Base-by-base conservation (phyloP, 2,113 vertebrate species). In the Ovibos moschatus region DNA sequence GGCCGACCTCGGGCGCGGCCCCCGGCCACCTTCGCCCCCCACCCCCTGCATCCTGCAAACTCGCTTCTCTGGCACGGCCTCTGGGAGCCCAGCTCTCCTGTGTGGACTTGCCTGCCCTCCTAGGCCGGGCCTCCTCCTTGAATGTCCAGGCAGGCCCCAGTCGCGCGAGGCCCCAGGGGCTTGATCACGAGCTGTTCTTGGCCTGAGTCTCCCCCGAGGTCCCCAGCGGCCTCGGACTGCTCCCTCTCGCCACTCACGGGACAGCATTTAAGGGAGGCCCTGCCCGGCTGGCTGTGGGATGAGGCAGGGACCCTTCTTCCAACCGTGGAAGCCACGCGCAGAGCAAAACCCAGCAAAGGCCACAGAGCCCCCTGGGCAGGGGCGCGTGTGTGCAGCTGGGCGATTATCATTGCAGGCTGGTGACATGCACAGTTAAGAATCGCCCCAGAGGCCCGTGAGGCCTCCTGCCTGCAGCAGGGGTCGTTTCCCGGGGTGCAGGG, bases 261-360 rank as follows among this genome's bases (percentile, higher is more conserved):
- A 30, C n/a, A 78, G 55, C 17, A 67, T n/a, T 36, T 14, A 21
- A 67, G 64, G n/a, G 33, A 36, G 78, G 28, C 23, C 28, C 53
- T 71, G 14, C 7, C 16, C 14, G 1, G 33, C 15, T 15, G 33
- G 15, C 50, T 27, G 7, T 47, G 25, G 67, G 60, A 45, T 11
- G 14, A 51, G 50, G 23, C 3, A 1, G 11, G 0, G 4, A 6
- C 11, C 2, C 0, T 11, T 51, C 47, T 10, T 9, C 16, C 40
- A 27, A 83, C 58, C 33, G 6, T 3, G 21, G 57, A 67, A 40
- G 40, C 12, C 19, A 40, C 28, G 19, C 33, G 11, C 0, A 4
- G 25, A 33, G 16, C 28, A 30, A 78, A 86, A n/a, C 40, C 3
- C 51, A 36, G 60, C 14, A 2, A 76, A 76, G 53, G 13, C 12